Evolutionary conservation across 2,797 vertebrate genomes (phyloP), one percentile per base, ranked within the genome.

Genomic region (Lophius americanus): DNA sequence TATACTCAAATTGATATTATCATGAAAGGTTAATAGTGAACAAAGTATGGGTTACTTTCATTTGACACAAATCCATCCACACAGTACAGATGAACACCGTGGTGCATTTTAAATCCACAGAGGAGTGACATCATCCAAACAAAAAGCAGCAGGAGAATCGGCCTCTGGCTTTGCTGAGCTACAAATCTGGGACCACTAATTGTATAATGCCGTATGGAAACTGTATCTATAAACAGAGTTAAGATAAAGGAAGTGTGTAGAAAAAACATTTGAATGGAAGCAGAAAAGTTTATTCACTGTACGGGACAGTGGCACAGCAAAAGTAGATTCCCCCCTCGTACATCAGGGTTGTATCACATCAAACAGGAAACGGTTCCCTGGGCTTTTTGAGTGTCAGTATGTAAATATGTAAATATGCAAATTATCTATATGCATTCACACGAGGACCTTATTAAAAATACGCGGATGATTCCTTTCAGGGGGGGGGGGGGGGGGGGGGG

Each of bases 261-360:
- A 9, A 48, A 74, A 73, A 68, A 56, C 3, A 51, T 61, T 75
- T 77, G 38, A 85, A 76, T 78, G 73, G 86, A 84, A 89, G 86
- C 84, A 85, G 68, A 83, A 73, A 9, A 36, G 75, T 92, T 92
- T 92, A 92, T 93, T 92, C 55, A 90, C 63, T 52, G 43, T 44
- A 44, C 11, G 75, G 88, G 66, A 78, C 79, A 81, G 79, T 79
- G 79, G 79, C 85, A 89, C 80, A 83, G 85, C 82, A 91, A 90
- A 23, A 79, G 63, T 82, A 86, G 75, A 81, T 33, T 54, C 62
- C 71, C 71, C 62, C 71, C 62, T 60, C 52, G 59, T 72, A 82
- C 69, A 85, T 70, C 71, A 71, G 82, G 60, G 53, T 64, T 74
- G 68, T 72, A 81, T 79, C 78, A 91, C 85, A 88, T 85, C 90